Evolutionary conservation across 2,797 vertebrate genomes (phyloP).

Genomic region (Microctenopoma steveboyesi): DNA sequence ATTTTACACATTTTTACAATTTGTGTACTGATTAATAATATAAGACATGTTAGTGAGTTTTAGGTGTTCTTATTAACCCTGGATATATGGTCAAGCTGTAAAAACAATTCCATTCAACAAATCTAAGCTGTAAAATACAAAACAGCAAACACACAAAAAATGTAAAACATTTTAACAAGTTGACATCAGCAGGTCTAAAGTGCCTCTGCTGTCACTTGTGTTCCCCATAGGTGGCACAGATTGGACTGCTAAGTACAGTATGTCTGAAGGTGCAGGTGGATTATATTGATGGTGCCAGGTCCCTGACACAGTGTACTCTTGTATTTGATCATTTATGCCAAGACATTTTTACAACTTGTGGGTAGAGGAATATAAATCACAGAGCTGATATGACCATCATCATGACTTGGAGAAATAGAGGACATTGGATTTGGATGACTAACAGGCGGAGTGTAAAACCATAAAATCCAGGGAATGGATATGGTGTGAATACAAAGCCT

Average conservation of each 20-base stretch:
- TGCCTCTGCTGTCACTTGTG: background rate
- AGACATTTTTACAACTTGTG: slow-evolving; percentile 45
- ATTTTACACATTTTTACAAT: too few relatives aligned
- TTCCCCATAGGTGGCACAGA: background rate
- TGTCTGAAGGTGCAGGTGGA: slow-evolving; percentile 4
- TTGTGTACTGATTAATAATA: too few relatives aligned
- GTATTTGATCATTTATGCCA: slow-evolving; percentile 33
- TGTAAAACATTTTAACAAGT: background rate
- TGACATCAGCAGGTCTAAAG: background rate
- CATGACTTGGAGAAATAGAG: slow-evolving; percentile 23
- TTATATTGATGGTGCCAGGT: slow-evolving; percentile 13
- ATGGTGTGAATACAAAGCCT: background rate
- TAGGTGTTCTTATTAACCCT: background rate
- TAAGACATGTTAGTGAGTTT: background rate
- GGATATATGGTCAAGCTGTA: background rate
- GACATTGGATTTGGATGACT: slow-evolving; percentile 22
- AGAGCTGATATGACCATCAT: slow-evolving; percentile 26
- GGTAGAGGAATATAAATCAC: slow-evolving; percentile 36
- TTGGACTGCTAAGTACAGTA: background rate
- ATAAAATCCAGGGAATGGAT: slow-evolving; percentile 14
- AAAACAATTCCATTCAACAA: background rate
- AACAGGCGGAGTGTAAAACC: slow-evolving; percentile 18
- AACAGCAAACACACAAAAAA: background rate
- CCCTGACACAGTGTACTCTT: slow-evolving; percentile 38
- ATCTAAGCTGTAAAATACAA: background rate